phyloP scores from a whole-genome alignment of 2,888 invertebrate species.

The Hydriomena furcata region DNA sequence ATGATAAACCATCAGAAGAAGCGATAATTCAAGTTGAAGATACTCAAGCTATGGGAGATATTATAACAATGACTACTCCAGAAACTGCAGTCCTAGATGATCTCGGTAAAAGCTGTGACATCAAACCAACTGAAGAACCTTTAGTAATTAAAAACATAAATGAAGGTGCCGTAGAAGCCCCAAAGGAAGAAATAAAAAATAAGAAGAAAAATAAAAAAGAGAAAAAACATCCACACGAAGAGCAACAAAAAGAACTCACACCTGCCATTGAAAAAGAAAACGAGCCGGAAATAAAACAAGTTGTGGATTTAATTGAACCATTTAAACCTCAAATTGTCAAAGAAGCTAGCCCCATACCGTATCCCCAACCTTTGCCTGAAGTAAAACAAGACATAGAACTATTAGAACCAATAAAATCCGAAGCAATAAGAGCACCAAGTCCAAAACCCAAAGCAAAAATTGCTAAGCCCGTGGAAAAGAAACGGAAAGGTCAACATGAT shows the following conservation, averaged over 20 bases:
- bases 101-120: conserved; percentile 8
- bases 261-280: conserved; percentile 5
- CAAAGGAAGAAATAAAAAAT: conserved; percentile 30
- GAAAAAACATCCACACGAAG: conserved; percentile 37
- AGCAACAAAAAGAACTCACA: conserved; percentile 18
- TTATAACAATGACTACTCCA: not conserved
- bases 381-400: conserved; percentile 11
- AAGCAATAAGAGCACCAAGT: conserved; percentile 35
- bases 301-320: conserved; percentile 11
- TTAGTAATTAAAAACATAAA: conserved; percentile 10
- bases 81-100: conserved; percentile 8
- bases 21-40: conserved; percentile 21
- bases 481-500: conserved; percentile 49
- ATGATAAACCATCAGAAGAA: conserved; percentile 35
- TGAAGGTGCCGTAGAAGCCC: conserved; percentile 14
- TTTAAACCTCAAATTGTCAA: conserved; percentile 5
- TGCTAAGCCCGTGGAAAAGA: conserved; percentile 68
- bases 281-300: not conserved
- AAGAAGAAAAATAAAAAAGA: conserved; percentile 49
- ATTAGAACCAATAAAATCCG: conserved; percentile 3
- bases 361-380: conserved; percentile 5
- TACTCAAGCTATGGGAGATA: conserved; percentile 9
- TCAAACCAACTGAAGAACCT: conserved; percentile 5
- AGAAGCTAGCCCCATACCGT: conserved; percentile 34
- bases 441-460: conserved; percentile 62